These are phyloP conservation scores for Synanthedon formicaeformis DNA, from an alignment of 2,888 invertebrate genomes.

Conservation along the genomic window DNA sequence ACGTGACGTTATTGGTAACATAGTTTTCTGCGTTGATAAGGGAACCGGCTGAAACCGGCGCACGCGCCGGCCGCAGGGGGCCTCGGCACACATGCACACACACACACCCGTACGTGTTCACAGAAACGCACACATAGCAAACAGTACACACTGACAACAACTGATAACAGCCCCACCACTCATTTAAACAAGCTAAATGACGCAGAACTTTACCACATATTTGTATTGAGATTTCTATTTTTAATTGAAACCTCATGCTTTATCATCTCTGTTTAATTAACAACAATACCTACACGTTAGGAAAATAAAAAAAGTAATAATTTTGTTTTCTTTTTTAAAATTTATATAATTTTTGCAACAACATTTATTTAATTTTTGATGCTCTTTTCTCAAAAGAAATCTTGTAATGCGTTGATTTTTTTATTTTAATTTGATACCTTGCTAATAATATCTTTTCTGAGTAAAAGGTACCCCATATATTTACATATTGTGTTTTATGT, in stretches of 20 bases:
- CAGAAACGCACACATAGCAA: constrained; percentile 9
- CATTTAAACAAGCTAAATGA: constrained; percentile 19
- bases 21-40: constrained; percentile 31
- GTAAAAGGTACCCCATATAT: no score
- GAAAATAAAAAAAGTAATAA: no score
- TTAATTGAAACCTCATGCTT: constrained; percentile 1
- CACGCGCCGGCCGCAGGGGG: constrained; percentile 59
- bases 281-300: background rate
- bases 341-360: no score
- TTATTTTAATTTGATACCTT: no score
- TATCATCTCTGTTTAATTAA: constrained; percentile 5
- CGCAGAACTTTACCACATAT: constrained; percentile 29
- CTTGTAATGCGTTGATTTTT: no score
- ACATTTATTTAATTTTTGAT: no score
- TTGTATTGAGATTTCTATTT: constrained; percentile 7
- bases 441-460: no score
- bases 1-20: background rate
- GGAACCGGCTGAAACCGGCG: constrained; percentile 47
- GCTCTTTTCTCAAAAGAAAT: no score
- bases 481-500: no score
- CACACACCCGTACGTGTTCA: constrained; percentile 8
- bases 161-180: constrained; percentile 31
- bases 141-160: constrained; percentile 11
- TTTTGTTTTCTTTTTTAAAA: no score
- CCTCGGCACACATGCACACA: constrained; percentile 18